Evolutionary conservation across 2,113 vertebrate species (phyloP), one percentile per base, ranked within the genome.

Genomic region (Mobula hypostoma): DNA sequence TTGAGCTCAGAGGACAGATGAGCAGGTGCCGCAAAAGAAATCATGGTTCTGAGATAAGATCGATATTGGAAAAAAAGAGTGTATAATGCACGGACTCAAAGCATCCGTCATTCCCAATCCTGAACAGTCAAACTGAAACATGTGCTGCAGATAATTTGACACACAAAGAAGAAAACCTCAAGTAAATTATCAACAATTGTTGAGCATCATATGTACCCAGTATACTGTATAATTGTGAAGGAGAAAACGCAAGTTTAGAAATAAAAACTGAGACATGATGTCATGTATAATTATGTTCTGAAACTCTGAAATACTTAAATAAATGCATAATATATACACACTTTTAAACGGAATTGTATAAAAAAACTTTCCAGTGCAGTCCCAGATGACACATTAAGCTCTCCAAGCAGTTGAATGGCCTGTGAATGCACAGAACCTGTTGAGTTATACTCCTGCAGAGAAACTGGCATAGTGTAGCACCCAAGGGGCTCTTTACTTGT

Each of bases 391-490:
- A 93, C 48, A 93, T 72, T 14, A 74, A 93, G 90, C 90, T 27
- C 66, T 93, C 19, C n/a, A 14, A 93, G 90, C 90, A 72, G 36
- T 93, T 74, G 68, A 74, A 93, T 56, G 70, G 68, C 27, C 32
- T 24, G 21, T 74, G 90, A 74, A 93, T 93, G 70, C 74, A 72
- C 91, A 93, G 32, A 93, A 93, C 91, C 68, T 93, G 91, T 74
- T 93, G 68, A 76, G 40, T 72, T 93, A 93, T 93, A 74, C 70
- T 93, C 68, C 68, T 93, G 91, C 91, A 93, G 91, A 93, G 91
- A 93, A 93, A 48, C 66, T 74, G 91, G 68, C 91, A 93, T 93
- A 74, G 48, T 93, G 48, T 66, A 90, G 85, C 63, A 63, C 63
- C 32, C 85, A 68, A 90, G 85, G 61, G 56, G 29, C 11, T 48